Evolutionary conservation across 2,113 vertebrate genomes (phyloP), one percentile per base, ranked within the genome.

Genomic region (Bos javanicus): DNA sequence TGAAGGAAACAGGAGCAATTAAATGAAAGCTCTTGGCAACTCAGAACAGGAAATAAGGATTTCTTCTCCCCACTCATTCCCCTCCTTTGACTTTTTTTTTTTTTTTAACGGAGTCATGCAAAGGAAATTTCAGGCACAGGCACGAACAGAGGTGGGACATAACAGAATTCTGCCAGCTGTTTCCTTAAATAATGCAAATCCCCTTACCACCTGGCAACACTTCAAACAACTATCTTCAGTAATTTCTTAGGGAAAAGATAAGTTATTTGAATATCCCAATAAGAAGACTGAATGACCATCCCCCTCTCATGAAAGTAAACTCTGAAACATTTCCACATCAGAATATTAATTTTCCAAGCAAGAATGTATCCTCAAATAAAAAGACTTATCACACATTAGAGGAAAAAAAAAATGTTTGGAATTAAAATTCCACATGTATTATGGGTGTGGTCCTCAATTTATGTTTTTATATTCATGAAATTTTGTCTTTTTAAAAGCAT

Each of bases 351-450:
- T 87, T 26, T 8, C 33, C 48, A 43, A 71, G 14, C 64, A 78
- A 93, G 15, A 7, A 25, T 60, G 17, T 81, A 80, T 62, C 78
- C 81, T 43, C 23, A n/a, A 46, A 46, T 43, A 36, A 81, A 71
- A 25, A 96, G 10, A 86, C 2, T 56, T 43, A 62, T 8, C 62
- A 89, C 21, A 80, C 5, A 28, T 54, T 46, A 16, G 59, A 57
- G 71, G 13, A n/a, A 56, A 80, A 16, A 16, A 76, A 96, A 81
- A 52, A 36, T 85, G 59, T 48, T 91, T 85, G 60, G 54, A 59
- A 93, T 98, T 87, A 87, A 96, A 96, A 97, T 90, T 90, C 60
- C 88, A 52, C 62, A 94, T 56, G 95, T 92, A 84, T 17, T 76
- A 82, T 46, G 93, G 95, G 93, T 97, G 93, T 85, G 83, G 91